Evolutionary conservation across 1,140 invertebrate genomes (phyloP).

Genomic region (Apis florea): DNA sequence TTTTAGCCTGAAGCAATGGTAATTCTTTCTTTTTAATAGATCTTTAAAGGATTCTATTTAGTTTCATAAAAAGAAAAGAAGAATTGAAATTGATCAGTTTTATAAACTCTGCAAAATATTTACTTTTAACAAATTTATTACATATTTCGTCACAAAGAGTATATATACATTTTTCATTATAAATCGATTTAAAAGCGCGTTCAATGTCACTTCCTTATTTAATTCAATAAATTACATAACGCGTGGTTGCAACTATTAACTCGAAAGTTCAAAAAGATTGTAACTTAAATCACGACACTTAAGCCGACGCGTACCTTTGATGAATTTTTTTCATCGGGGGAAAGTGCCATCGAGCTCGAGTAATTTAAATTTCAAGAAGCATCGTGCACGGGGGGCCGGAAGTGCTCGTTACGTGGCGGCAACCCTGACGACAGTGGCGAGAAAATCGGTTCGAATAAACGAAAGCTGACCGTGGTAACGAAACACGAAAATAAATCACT

Average conservation of each 20-base stretch:
- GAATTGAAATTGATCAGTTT: background rate
- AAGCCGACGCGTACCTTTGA: background rate
- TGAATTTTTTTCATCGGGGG: background rate
- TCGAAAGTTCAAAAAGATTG: background rate
- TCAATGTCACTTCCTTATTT: background rate
- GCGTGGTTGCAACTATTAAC: background rate
- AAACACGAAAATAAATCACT: background rate
- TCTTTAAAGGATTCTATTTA: background rate
- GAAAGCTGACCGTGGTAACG: background rate
- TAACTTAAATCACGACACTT: background rate
- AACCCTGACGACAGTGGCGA: background rate
- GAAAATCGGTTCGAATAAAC: background rate
- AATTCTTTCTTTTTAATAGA: background rate
- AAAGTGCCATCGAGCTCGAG: constrained; percentile 3
- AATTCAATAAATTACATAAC: background rate
- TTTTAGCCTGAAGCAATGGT: background rate
- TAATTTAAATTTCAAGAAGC: background rate
- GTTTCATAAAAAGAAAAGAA: background rate
- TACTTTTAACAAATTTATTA: background rate
- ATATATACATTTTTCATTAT: background rate
- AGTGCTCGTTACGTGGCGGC: background rate
- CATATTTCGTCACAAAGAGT: background rate
- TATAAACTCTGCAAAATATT: background rate
- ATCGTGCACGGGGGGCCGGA: background rate
- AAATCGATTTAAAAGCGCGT: background rate